These are phyloP conservation scores for Gerris lacustris DNA, from an alignment of 2,888 invertebrate genomes.

Conservation along the genomic window DNA sequence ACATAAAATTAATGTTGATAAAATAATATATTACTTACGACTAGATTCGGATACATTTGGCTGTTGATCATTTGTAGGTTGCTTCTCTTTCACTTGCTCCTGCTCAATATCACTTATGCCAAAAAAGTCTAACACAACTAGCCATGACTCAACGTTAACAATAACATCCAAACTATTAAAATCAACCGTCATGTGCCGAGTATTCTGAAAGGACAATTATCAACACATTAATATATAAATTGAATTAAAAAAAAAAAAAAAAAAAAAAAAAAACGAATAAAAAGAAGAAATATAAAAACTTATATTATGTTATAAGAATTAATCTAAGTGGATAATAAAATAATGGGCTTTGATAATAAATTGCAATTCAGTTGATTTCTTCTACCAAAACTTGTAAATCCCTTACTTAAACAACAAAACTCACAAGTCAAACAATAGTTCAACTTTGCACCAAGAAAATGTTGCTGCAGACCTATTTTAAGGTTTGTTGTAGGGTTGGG, in stretches of 20 bases:
- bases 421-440: too few species aligned
- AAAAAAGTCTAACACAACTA: slow-evolving; percentile 86
- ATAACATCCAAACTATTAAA: slow-evolving; percentile 85
- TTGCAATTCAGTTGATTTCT: too few species aligned
- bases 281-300: slow-evolving; percentile 1
- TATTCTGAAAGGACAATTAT: slow-evolving; percentile 34
- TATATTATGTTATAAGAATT: not conserved
- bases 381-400: too few species aligned
- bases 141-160: slow-evolving; percentile 89
- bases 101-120: slow-evolving; percentile 42
- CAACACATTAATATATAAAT: not conserved
- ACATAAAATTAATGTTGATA: not conserved
- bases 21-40: not conserved
- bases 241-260: too few species aligned
- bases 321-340: too few species aligned
- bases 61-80: not conserved
- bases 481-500: too few species aligned
- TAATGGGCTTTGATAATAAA: too few species aligned
- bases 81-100: slow-evolving; percentile 19
- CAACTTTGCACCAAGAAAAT: too few species aligned
- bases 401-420: too few species aligned
- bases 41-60: not conserved
- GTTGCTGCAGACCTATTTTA: too few species aligned
- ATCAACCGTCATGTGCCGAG: slow-evolving; percentile 62
- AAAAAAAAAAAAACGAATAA: too few species aligned